Evolutionary conservation across 30 jellyfish, hydroid and myxozoan genomes (phyloP).

Genomic region (Rhopilema esculentum): DNA sequence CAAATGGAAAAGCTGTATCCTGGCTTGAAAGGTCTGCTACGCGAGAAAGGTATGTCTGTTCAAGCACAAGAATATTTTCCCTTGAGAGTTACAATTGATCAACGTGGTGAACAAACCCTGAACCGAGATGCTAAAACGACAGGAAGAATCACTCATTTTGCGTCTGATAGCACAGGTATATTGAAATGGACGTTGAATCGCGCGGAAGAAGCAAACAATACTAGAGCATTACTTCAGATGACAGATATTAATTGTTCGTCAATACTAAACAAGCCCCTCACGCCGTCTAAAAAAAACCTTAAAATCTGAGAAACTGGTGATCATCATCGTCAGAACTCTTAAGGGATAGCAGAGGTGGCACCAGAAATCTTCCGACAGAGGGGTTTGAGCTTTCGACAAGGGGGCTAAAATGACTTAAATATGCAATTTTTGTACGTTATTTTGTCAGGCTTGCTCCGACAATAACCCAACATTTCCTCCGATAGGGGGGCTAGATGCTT

Average conservation of each 20-base stretch:
- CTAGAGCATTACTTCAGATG: background rate
- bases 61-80: constrained; percentile 27
- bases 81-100: constrained; percentile 16
- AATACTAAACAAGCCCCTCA: too few relatives aligned
- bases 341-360: too few relatives aligned
- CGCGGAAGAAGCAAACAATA: background rate
- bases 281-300: too few relatives aligned
- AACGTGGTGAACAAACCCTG: constrained; percentile 22
- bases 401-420: too few relatives aligned
- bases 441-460: too few relatives aligned
- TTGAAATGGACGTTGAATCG: constrained; percentile 13
- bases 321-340: too few relatives aligned
- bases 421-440: too few relatives aligned
- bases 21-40: constrained; percentile 15
- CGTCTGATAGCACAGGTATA: constrained; percentile 18
- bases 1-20: constrained; percentile 33
- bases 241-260: background rate
- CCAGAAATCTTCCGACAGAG: too few relatives aligned
- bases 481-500: too few relatives aligned
- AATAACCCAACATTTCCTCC: too few relatives aligned
- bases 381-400: too few relatives aligned
- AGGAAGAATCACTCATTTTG: constrained; percentile 34
- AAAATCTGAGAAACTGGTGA: too few relatives aligned
- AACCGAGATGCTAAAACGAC: constrained; percentile 40
- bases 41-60: constrained; percentile 12